Evolutionary conservation across 2,113 vertebrate species (phyloP).

Genomic region (Pelmatolapia mariae): DNA sequence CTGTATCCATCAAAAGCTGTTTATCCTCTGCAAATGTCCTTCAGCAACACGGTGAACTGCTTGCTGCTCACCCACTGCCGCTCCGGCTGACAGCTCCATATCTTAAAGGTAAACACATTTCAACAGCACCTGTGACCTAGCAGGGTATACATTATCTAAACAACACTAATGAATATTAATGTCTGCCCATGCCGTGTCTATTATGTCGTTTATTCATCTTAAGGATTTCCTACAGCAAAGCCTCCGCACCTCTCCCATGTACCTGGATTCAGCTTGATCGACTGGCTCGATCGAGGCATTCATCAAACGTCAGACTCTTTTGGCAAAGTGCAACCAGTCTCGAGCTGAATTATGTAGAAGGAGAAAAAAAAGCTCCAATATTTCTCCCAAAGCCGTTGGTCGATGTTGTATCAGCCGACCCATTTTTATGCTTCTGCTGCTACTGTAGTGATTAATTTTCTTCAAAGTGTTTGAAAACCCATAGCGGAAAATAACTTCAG

Average conservation of each 20-base stretch:
- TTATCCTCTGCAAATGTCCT: conserved; percentile 25
- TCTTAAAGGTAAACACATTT: neutral
- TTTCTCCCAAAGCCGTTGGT: neutral
- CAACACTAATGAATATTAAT: neutral
- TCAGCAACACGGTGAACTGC: neutral
- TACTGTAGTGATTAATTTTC: conserved; percentile 4
- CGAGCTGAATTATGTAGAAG: neutral
- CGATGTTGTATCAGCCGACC: conserved; percentile 13
- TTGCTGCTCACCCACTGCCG: neutral
- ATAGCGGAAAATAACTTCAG: neutral
- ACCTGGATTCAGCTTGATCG: neutral
- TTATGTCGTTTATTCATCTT: neutral
- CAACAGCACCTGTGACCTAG: neutral
- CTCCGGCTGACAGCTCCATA: neutral
- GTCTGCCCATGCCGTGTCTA: neutral
- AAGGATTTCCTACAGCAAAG: neutral
- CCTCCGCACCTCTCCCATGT: neutral
- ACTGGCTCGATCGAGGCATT: neutral
- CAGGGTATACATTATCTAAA: neutral
- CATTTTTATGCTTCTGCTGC: neutral
- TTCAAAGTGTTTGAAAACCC: neutral
- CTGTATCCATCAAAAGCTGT: conserved; percentile 27
- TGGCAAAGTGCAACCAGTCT: neutral
- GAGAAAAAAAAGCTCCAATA: neutral
- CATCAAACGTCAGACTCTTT: conserved; percentile 10